phyloP scores from a whole-genome alignment of 2,113 vertebrate species.

The Gnathonemus longibarbis region DNA sequence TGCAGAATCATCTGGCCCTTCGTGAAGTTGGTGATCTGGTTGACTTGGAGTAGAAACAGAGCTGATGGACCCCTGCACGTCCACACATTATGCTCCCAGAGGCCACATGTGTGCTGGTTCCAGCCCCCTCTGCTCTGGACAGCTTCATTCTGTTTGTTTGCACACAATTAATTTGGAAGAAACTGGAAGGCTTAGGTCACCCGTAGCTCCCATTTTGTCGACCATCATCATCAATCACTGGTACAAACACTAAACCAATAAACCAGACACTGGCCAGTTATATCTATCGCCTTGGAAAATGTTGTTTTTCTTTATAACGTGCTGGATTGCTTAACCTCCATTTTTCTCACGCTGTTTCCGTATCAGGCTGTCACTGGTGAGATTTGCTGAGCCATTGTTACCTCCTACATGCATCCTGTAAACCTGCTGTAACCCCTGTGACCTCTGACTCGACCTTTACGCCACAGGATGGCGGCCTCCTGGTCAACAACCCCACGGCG shows the following conservation, averaged over 20 bases:
- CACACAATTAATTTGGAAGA: neutral
- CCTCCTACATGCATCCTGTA: neutral
- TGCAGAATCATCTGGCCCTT: neutral
- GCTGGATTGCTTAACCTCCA: neutral
- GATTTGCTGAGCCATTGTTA: neutral
- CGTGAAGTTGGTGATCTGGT: neutral
- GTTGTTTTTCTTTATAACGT: neutral
- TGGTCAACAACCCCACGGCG: slow-evolving; percentile 89
- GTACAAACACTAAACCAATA: neutral
- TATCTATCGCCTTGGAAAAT: neutral
- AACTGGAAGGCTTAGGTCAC: neutral
- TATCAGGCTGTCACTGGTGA: neutral
- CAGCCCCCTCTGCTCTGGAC: neutral
- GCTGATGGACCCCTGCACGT: neutral
- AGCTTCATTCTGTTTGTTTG: neutral
- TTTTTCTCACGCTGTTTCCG: neutral
- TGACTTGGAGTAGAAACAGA: neutral
- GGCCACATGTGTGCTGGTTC: neutral
- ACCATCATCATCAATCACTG: neutral
- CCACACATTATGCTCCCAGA: neutral
- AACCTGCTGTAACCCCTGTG: neutral
- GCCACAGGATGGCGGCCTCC: slow-evolving; percentile 84
- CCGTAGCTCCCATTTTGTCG: neutral
- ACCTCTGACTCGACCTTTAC: slow-evolving; percentile 14
- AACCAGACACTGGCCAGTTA: neutral